A percentile compares a stretch with the other conserved stretches of the same genome.
These are phyloP conservation scores for Bombus ignitus DNA, from an alignment of 1,140 invertebrate species.

Conservation along the genomic window DNA sequence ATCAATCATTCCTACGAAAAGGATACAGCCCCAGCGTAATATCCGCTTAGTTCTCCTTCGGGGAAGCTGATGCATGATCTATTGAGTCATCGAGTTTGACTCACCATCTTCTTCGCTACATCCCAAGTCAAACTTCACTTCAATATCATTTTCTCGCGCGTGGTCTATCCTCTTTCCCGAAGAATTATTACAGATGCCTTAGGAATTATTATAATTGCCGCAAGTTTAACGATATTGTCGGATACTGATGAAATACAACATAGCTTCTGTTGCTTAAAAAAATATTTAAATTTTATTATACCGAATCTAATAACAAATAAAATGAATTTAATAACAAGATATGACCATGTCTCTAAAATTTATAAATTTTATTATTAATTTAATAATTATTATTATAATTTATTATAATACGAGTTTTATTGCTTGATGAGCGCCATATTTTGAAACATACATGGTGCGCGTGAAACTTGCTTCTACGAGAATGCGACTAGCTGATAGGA, in stretches of 20 bases:
- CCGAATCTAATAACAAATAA: no score
- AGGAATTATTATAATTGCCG: no score
- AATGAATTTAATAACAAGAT: no score
- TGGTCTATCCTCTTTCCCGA: background rate
- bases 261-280: no score
- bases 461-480: slow-evolving; percentile 12
- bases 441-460: background rate
- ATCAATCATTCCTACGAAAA: slow-evolving; percentile 44
- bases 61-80: slow-evolving; percentile 30
- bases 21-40: slow-evolving; percentile 38
- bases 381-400: no score
- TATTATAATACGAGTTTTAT: background rate
- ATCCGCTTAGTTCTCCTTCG: slow-evolving; percentile 28
- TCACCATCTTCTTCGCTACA: background rate
- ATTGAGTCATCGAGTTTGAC: background rate
- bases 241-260: no score
- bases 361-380: no score
- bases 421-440: background rate
- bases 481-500: slow-evolving; percentile 5
- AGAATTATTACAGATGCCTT: slow-evolving; percentile 2
- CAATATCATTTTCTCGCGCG: slow-evolving; percentile 36
- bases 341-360: no score
- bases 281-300: no score
- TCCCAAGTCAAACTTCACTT: background rate
- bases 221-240: no score